Percentiles rank a stretch among this genome's conserved stretches.
Evolutionary conservation across 2,888 invertebrate species (phyloP).

Genomic region (Thalpophila matura): DNA sequence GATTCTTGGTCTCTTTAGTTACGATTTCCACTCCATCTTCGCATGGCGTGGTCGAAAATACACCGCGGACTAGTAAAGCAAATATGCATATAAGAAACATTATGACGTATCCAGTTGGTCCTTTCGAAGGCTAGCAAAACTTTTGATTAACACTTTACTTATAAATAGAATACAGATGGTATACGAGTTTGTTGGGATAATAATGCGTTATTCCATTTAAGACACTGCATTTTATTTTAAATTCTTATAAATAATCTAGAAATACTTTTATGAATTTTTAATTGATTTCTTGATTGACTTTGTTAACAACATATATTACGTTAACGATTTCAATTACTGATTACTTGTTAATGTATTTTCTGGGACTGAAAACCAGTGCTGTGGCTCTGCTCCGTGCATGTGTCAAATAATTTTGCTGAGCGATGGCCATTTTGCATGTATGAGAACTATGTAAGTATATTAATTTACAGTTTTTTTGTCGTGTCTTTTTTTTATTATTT

Average conservation of each 20-base stretch:
- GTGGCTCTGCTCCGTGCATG: too few relatives aligned
- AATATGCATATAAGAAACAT: slow-evolving; percentile 11
- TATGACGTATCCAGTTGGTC: neutral
- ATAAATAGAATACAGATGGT: neutral
- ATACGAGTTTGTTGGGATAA: neutral
- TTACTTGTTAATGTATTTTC: slow-evolving; percentile 32
- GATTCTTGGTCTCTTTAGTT: slow-evolving; percentile 13
- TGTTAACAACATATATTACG: neutral
- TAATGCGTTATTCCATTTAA: neutral
- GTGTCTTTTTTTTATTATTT: too few relatives aligned
- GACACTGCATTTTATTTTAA: slow-evolving; percentile 19
- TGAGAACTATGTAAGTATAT: too few relatives aligned
- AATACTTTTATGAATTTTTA: slow-evolving; percentile 9
- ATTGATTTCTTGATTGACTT: slow-evolving; percentile 16
- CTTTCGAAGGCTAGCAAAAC: neutral
- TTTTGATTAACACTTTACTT: too few relatives aligned
- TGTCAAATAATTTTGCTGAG: too few relatives aligned
- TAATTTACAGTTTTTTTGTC: too few relatives aligned
- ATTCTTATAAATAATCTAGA: neutral
- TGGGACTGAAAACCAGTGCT: too few relatives aligned
- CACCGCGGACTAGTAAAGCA: slow-evolving; percentile 26
- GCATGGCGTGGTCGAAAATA: slow-evolving; percentile 13
- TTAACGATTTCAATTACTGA: neutral
- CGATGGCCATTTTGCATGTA: too few relatives aligned
- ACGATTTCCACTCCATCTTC: slow-evolving; percentile 21